Base-by-base conservation (phyloP, 53 echinoderm and acorn worm species). In the Crossaster papposus region DNA sequence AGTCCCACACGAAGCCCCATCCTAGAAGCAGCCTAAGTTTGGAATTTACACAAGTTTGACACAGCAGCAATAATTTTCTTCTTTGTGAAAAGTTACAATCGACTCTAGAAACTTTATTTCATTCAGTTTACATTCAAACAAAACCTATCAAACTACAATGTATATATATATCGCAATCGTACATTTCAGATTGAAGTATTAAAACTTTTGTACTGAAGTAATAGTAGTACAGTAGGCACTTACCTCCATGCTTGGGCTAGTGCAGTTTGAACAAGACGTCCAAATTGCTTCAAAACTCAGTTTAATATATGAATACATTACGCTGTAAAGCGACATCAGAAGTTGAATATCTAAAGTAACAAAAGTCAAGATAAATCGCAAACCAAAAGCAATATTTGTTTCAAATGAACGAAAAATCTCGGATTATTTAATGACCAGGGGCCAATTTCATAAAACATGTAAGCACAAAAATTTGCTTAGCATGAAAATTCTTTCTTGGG, bases 101-200 rank as follows among this genome's bases (percentile, higher is more conserved):
- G 58, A 15, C 58, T 20, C 44, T 7, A 44, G 44, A 68, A 68
- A 68, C 28, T 68, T 68, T 68, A 58, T 68, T 73, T 73, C 17
- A 73, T 73, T 73, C 17, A 33, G 10, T 12, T n/a, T 68, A 68
- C 68, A 68, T 26, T 68, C n/a, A 68, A 28, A 68, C 68, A 73
- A 35, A 73, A 35, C 31, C 74, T 24, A 73, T 73, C 74, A 33
- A 17, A 73, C 74, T 73, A 73, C 74, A 73, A 73, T 10, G 15
- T 58, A 58, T 28, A 26, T 24, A 26, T 68, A 68, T 28, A 68
- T 68, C 68, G 22, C 2, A 68, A 68, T 24, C 68, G 35, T 73
- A 35, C 35, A 73, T 73, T 73, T 73, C 74, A 73, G 74, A 73
- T 35, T 7, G 74, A 36, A 28, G 28, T 68, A 62, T 62, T 23